A percentile compares a stretch with the other conserved stretches of the same genome.
phyloP scores from a whole-genome alignment of 2,888 invertebrate species.

The Acanthosepion esculentum region DNA sequence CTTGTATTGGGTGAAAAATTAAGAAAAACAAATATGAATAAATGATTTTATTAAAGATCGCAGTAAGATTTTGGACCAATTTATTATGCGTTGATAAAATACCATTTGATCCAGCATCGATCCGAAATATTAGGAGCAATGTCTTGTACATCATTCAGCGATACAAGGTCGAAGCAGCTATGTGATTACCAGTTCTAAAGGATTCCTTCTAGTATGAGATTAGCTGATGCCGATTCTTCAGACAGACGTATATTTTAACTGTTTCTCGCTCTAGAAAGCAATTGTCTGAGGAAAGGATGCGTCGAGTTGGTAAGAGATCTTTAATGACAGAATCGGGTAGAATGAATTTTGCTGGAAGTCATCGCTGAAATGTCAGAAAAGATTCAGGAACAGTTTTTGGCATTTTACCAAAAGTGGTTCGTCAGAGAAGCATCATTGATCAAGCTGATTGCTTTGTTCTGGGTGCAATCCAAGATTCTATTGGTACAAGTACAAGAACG shows the following conservation, averaged over 20 bases:
- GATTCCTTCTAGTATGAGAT: too few species aligned
- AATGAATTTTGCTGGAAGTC: background rate
- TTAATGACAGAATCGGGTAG: slow-evolving; percentile 7
- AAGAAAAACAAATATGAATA: too few species aligned
- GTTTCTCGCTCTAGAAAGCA: background rate
- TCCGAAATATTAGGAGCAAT: too few species aligned
- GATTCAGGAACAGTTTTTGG: background rate
- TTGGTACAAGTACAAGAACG: slow-evolving; percentile 1
- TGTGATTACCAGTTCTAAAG: too few species aligned
- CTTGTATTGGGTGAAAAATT: too few species aligned
- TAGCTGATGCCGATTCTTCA: background rate
- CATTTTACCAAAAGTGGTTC: background rate
- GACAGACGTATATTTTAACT: background rate
- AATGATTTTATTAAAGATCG: too few species aligned
- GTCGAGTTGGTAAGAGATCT: background rate
- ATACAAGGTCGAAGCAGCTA: too few species aligned
- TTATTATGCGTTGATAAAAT: too few species aligned
- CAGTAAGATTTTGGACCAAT: too few species aligned
- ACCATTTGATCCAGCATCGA: too few species aligned
- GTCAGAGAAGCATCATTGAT: slow-evolving; percentile 33
- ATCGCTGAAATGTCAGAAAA: background rate
- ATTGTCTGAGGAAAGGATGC: background rate
- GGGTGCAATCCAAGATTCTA: background rate
- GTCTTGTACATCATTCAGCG: too few species aligned
- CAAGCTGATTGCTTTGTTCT: slow-evolving; percentile 8